Conservation (phyloP, 2,888 invertebrate genomes). For the Melipona bicolor region DNA sequence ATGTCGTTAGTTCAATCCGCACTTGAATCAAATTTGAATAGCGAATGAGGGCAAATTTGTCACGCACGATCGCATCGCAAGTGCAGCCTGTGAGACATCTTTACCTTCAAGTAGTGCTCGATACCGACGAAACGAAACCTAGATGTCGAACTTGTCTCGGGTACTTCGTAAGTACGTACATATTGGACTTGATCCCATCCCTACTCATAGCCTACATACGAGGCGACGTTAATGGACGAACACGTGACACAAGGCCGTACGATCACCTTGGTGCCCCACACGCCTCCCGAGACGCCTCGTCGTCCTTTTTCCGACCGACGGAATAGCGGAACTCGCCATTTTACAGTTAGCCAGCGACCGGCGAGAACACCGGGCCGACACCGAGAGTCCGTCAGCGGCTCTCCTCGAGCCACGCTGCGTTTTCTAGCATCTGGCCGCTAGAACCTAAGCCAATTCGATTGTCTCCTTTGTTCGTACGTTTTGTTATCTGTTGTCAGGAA, state of each 20-base stretch:
- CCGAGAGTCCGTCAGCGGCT: constrained; percentile 26
- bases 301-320: constrained; percentile 70
- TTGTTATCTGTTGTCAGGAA: no score
- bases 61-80: no score
- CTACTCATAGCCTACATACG: constrained; percentile 55
- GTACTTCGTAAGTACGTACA: no score
- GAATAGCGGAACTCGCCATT: constrained; percentile 78
- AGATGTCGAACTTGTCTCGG: no score
- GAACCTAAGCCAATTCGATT: no score
- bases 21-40: no score
- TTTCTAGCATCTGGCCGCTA: neutral
- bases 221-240: constrained; percentile 66
- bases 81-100: no score
- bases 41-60: no score
- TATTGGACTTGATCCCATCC: neutral
- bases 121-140: no score
- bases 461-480: no score
- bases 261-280: constrained; percentile 79
- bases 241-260: constrained; percentile 80
- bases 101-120: no score
- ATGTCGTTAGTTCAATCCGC: no score
- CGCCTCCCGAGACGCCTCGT: constrained; percentile 66
- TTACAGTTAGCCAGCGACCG: constrained; percentile 76
- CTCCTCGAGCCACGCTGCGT: constrained; percentile 7
- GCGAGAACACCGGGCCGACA: constrained; percentile 24